Evolutionary conservation across 2,113 vertebrate genomes (phyloP), one percentile per base, ranked within the genome.

Genomic region (Phalacrocorax brasilianus): DNA sequence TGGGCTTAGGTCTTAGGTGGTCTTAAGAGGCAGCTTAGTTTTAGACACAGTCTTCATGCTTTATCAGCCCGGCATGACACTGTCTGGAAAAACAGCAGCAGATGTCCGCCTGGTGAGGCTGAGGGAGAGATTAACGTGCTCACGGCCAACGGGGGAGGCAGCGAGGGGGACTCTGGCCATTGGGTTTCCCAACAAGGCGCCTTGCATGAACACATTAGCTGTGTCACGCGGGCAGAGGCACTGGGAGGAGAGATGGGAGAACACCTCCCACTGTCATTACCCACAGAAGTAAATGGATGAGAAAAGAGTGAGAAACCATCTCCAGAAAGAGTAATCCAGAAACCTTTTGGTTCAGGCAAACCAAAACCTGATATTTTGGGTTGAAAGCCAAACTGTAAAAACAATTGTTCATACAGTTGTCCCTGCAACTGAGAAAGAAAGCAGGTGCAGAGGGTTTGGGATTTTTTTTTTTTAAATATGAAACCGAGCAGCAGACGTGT

Each of bases 401-500:
- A 65, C 35, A 56, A 44, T 58, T 72, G 32, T 47, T 79, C 61
- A 8, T 8, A 17, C 7, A 23, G 30, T 45, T 44, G 40, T 28
- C 65, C 21, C 74, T 73, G 40, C 0, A 20, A 42, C 58, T 0
- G 0, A 79, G 65, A 88, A 44, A 70, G 53, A 77, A 91, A 78
- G 74, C 89, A 96, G 87, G 81, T 97, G 89, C 87, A 53, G 76
- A 72, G 22, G 32, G 14, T 33, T 80, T 45, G 65, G 32, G 38
- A 11, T 38, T 49, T 42, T 6, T 0, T 0, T 45, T 63, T 58
- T 86, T 87, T 74, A 8, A n/a, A 55, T 0, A 0, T 13, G 77
- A 93, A 94, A 94, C 66, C 1, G 4, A 94, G 81, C 2, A 2
- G 58, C 9, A 5, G 87, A 82, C 91, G 70, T 3, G 32, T 5